Base-by-base conservation (phyloP, 2,797 vertebrate species). In the Falco novaeseelandiae region DNA sequence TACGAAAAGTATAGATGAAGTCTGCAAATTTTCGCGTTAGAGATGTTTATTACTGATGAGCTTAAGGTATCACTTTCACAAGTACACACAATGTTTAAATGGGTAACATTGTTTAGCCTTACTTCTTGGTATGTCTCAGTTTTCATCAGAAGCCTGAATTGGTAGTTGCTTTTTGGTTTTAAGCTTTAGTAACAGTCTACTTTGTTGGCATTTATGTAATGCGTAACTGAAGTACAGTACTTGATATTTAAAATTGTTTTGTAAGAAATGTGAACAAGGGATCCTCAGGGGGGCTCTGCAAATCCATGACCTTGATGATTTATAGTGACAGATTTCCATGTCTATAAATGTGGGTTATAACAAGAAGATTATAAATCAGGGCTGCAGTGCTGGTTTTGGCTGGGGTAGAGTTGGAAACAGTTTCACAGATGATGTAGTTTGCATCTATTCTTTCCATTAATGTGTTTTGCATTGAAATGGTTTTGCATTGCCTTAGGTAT, bases 401-500 rank as follows among this genome's bases (percentile, higher is more conserved):
- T 52, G 5, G 18, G 19, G 29, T 49, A 36, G n/a, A 57, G 62
- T 89, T 85, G 87, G 58, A 89, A 91, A 23, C 2, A 12, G 71
- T 79, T 96, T 96, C 58, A 86, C 62, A 95, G 81, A 83, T 94
- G 36, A 87, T 83, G 14, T 94, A 72, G 70, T 69, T 95, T 88
- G 52, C 46, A 78, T 92, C 83, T 94, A 25, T 93, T 78, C 46
- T 93, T 93, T 93, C 90, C 90, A 69, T 93, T 92, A 89, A 89
- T 89, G 63, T 72, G 21, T 94, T 94, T 83, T 94, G 49, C 55
- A 63, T 78, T 87, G 71, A 92, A 96, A 70, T 91, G 32, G 34
- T 87, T 95, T 89, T 84, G 36, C 46, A 44, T 96, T 95, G 83
- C 94, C 89, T 94, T 81, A 83, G 93, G 79, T 95, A 69, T 92